These are phyloP conservation scores for Mastigias papua DNA, from an alignment of 30 jellyfish, hydroid and myxozoan species.

Conservation along the genomic window DNA sequence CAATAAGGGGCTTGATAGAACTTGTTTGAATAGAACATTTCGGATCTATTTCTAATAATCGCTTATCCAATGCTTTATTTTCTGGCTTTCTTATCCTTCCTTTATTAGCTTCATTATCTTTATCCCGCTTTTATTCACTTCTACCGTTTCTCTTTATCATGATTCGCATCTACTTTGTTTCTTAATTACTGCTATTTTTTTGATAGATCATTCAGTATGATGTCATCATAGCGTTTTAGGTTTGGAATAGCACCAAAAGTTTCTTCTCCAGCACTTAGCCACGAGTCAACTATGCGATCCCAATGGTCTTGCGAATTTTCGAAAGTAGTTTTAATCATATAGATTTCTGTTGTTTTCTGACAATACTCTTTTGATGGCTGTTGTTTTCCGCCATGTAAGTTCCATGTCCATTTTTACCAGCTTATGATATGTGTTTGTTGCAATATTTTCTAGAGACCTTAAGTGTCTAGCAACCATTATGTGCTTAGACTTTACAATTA, in stretches of 20 bases:
- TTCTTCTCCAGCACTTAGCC: conserved; percentile 64
- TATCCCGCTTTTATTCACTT: conserved; percentile 18
- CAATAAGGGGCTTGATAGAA: conserved; percentile 14
- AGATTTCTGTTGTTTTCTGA: conserved; percentile 25
- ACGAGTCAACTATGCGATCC: conserved; percentile 11
- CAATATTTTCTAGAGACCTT: conserved; percentile 44
- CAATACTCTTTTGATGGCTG: conserved; percentile 24
- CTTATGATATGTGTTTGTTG: conserved; percentile 48
- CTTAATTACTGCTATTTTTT: not conserved
- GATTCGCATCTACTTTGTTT: conserved; percentile 13
- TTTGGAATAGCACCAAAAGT: conserved; percentile 36
- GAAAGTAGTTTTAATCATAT: not conserved
- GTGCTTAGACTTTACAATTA: conserved; percentile 13
- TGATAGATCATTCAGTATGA: conserved; percentile 26
- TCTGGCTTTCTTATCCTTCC: conserved; percentile 33
- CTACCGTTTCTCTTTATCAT: conserved; percentile 26
- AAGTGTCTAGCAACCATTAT: conserved; percentile 19
- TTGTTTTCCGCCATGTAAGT: conserved; percentile 14
- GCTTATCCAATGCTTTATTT: conserved; percentile 12
- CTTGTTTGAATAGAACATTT: not conserved
- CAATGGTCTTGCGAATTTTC: conserved; percentile 27
- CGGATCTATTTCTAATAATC: not conserved
- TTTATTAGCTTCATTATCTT: conserved; percentile 17
- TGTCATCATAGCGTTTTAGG: conserved; percentile 44
- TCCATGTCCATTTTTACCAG: conserved; percentile 39